These are phyloP conservation scores for Ovis aries DNA, from an alignment of 2,113 vertebrate genomes.

Conservation along the genomic window ARS-UI_Ramb_v3.0 NC_056076.1:5870001-5870500, in stretches of 20 bases:
- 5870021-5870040: neutral
- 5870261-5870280: neutral
- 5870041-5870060: neutral
- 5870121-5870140: neutral
- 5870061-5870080: neutral
- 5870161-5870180: neutral
- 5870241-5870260: slow-evolving; percentile 1
- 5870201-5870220: neutral
- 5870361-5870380: neutral
- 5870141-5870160: neutral
- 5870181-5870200: neutral
- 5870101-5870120: neutral
- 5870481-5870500: neutral
- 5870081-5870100: neutral
- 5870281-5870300: neutral
- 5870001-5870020: neutral
- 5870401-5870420: neutral
- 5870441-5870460: neutral
- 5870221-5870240: neutral
- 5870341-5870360: neutral
- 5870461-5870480: neutral
- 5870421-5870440: neutral
- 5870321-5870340: neutral
- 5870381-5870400: neutral
- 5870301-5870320: neutral